Conservation (phyloP, 2,797 vertebrate genomes). For the Picus viridis region DNA sequence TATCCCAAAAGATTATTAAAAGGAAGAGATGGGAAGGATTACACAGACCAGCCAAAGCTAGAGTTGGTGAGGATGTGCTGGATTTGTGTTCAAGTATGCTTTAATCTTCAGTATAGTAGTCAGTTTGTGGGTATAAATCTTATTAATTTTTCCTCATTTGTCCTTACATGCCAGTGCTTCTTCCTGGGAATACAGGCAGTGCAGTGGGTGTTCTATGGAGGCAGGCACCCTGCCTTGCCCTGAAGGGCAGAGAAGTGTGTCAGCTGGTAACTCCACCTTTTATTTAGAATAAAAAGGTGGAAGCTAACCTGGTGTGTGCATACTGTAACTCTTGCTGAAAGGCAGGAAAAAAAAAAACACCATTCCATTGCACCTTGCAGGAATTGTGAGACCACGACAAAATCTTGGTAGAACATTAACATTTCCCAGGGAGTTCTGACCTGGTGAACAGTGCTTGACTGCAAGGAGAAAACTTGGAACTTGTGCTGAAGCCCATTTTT, state of each 20-base stretch:
- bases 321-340: accelerated
- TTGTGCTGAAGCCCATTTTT: neutral
- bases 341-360: neutral
- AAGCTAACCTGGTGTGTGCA: neutral
- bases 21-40: neutral
- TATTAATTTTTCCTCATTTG: neutral
- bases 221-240: neutral
- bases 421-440: neutral
- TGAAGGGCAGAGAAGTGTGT: neutral
- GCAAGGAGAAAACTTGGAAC: too few relatives aligned
- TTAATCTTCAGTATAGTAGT: neutral
- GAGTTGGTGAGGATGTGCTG: neutral
- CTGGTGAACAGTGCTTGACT: neutral
- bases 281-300: neutral
- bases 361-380: neutral
- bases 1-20: neutral
- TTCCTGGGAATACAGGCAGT: too few relatives aligned
- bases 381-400: accelerated
- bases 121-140: neutral
- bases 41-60: neutral
- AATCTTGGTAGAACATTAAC: accelerated
- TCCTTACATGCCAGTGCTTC: neutral
- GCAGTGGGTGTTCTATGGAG: neutral
- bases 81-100: neutral
- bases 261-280: neutral